Conservation (phyloP, 2,797 vertebrate genomes). For the Sebastolobus alascanus region DNA sequence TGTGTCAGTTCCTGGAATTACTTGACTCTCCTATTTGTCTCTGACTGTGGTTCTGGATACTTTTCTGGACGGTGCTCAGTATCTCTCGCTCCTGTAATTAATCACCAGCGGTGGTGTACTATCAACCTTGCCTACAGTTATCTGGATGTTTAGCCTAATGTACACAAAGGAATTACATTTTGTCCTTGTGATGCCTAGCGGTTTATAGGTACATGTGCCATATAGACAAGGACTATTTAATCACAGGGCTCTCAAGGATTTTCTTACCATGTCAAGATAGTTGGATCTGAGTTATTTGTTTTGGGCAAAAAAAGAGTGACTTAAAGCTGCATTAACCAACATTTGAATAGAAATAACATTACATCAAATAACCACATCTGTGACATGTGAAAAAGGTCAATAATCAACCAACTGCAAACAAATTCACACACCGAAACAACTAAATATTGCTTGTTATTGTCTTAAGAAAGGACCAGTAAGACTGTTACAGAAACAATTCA, state of each 20-base stretch:
- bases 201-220: conserved; percentile 11
- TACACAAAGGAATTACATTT: conserved; percentile 58
- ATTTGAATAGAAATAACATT: not conserved
- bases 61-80: conserved; percentile 47
- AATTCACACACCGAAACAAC: not conserved
- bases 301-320: not conserved
- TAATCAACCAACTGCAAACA: not conserved
- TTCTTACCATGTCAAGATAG: not conserved
- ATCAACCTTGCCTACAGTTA: conserved; percentile 42
- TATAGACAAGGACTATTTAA: not conserved
- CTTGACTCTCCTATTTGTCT: conserved; percentile 58
- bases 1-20: conserved; percentile 75
- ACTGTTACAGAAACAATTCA: not conserved
- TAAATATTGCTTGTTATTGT: not conserved
- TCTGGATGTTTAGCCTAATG: conserved; percentile 58
- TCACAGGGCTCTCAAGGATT: not conserved
- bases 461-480: not conserved
- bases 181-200: conserved; percentile 14
- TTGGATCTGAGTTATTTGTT: not conserved
- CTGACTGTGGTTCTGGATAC: conserved; percentile 43
- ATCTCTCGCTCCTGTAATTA: conserved; percentile 64
- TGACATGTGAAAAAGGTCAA: not conserved
- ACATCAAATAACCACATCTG: not conserved
- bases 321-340: not conserved
- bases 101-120: conserved; percentile 39